These are phyloP conservation scores for Tetrapedia diversipes DNA, from an alignment of 2,888 invertebrate genomes.

Conservation along the genomic window DNA sequence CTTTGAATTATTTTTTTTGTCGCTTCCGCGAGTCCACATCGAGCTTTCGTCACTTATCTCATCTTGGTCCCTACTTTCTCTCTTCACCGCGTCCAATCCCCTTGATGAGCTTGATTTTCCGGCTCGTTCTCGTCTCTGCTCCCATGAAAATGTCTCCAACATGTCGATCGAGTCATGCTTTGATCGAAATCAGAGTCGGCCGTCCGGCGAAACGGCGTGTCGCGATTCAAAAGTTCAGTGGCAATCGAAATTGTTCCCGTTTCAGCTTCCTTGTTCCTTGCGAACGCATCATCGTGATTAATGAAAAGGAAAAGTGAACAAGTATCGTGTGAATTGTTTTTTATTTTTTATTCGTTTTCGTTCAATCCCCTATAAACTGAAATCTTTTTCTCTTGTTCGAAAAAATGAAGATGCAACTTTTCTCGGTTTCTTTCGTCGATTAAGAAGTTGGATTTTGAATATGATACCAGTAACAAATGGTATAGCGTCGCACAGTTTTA, in stretches of 20 bases:
- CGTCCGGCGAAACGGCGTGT: background rate
- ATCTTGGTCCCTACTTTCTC: constrained; percentile 41
- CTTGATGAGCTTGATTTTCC: constrained; percentile 39
- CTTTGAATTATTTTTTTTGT: constrained; percentile 80
- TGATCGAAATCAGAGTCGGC: background rate
- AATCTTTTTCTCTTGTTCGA: no score
- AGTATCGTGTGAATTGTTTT: background rate
- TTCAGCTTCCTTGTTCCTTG: background rate
- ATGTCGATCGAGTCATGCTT: background rate
- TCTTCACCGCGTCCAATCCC: constrained; percentile 8
- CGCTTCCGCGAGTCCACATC: constrained; percentile 77
- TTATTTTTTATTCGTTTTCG: background rate
- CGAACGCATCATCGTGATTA: background rate
- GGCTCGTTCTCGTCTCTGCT: constrained; percentile 22
- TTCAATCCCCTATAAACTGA: no score
- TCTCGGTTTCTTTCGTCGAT: no score
- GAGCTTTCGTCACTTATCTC: constrained; percentile 59
- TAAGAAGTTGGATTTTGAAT: no score
- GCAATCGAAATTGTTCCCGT: background rate
- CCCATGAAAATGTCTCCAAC: background rate
- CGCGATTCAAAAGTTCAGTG: background rate
- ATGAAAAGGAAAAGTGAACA: constrained; percentile 24
- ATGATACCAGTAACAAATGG: no score
- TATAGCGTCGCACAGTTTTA: no score
- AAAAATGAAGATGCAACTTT: no score